Evolutionary conservation across 2,888 invertebrate species (phyloP).

Genomic region (Selenia dentaria): DNA sequence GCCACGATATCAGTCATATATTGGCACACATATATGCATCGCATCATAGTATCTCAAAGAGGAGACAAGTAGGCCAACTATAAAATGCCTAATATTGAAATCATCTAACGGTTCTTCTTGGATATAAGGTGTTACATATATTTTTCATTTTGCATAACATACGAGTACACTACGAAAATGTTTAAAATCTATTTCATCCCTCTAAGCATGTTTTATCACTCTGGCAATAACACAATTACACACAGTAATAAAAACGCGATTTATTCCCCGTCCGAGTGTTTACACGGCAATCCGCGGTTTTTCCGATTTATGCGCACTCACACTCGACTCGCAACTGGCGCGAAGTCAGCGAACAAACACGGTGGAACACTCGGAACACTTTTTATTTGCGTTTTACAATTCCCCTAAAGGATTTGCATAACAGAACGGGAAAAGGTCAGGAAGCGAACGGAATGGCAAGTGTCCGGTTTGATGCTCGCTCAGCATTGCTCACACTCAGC

Average conservation of each 20-base stretch:
- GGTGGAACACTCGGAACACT: slow-evolving; percentile 78
- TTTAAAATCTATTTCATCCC: too few relatives aligned
- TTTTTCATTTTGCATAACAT: too few relatives aligned
- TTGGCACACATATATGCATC: too few relatives aligned
- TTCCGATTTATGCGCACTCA: slow-evolving; percentile 76
- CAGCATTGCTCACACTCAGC: slow-evolving; percentile 68
- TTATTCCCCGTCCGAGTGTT: slow-evolving; percentile 16
- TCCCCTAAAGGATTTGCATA: slow-evolving; percentile 81
- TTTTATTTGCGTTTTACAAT: slow-evolving; percentile 80
- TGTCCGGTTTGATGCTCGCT: slow-evolving; percentile 77
- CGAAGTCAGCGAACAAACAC: slow-evolving; percentile 80
- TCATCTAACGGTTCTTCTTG: too few relatives aligned
- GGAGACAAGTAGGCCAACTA: too few relatives aligned
- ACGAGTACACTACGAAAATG: too few relatives aligned
- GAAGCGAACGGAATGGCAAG: slow-evolving; percentile 82
- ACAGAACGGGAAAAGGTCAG: slow-evolving; percentile 82
- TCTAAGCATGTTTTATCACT: slow-evolving; percentile 24
- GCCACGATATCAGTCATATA: too few relatives aligned
- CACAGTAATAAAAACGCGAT: slow-evolving; percentile 23
- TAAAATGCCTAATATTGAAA: too few relatives aligned
- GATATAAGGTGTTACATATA: too few relatives aligned
- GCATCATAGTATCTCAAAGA: too few relatives aligned
- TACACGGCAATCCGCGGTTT: slow-evolving; percentile 37
- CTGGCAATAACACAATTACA: slow-evolving; percentile 20
- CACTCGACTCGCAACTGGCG: slow-evolving; percentile 68